Percentiles rank a stretch among this genome's conserved stretches.
phyloP scores from a whole-genome alignment of 1,140 invertebrate species.

The Bombus terrestris region DNA sequence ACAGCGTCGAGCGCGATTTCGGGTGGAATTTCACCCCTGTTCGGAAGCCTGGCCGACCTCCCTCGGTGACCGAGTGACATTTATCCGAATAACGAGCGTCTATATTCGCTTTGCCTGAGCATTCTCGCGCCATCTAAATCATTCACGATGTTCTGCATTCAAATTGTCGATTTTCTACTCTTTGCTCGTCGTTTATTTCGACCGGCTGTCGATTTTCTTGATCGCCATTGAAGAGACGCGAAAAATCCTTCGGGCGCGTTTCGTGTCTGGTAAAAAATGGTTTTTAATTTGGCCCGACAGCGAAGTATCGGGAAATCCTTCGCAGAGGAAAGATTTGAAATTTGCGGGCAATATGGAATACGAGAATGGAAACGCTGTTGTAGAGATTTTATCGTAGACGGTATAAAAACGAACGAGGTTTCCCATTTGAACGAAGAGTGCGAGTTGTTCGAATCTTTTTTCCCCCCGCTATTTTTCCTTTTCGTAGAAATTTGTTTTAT shows the following conservation, averaged over 20 bases:
- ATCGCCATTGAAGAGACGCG: neutral
- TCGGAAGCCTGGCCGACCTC: slow-evolving; percentile 6
- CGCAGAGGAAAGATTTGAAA: neutral
- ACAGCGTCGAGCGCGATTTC: slow-evolving; percentile 1
- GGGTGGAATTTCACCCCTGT: slow-evolving; percentile 32
- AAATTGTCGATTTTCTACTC: slow-evolving; percentile 41
- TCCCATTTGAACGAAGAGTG: neutral
- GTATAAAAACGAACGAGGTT: neutral
- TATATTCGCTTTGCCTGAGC: slow-evolving; percentile 45
- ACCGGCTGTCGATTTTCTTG: neutral
- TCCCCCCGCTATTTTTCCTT: no score
- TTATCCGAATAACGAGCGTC: slow-evolving; percentile 62
- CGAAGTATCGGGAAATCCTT: neutral
- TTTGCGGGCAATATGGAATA: slow-evolving; percentile 3
- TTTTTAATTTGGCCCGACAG: slow-evolving; percentile 6
- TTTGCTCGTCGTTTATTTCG: slow-evolving; percentile 11
- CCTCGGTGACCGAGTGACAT: slow-evolving; percentile 70
- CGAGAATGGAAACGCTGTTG: neutral
- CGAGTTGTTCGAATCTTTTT: neutral
- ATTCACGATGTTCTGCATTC: slow-evolving; percentile 50
- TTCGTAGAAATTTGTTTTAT: neutral
- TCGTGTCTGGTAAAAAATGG: neutral
- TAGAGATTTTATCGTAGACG: neutral
- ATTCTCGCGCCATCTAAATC: slow-evolving; percentile 59
- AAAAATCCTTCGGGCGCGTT: neutral